Evolutionary conservation across 1,140 invertebrate genomes (phyloP), one percentile per base, ranked within the genome.

Genomic region (Eumaeus atala): DNA sequence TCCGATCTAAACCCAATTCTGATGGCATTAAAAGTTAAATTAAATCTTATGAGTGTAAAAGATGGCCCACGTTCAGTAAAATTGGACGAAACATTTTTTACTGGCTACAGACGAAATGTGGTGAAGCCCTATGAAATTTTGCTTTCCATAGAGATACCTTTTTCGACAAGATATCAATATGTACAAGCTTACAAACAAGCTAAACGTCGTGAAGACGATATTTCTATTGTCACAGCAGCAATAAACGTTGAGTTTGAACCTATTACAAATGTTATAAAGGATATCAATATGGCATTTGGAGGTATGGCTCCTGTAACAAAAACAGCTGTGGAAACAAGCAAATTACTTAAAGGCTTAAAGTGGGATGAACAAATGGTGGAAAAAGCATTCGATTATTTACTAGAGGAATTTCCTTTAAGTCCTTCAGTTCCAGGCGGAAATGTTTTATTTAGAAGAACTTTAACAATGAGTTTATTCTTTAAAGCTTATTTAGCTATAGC

Each of bases 1-100:
- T 98, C 96, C 9, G 97, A 99, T 88, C 89, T 98, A 67, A 97
- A 97, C 87, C 97, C 97, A 18, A 92, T 99, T 64, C 92, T 98
- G 58, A 92, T 97, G 89, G 95, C 96, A 7, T 90, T 93, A 40
- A 90, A 91, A 7, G 84, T 88, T 10, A 92, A 91, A 64, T 86
- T 88, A 3, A 89, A 90, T 61, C 89, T 89, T 71, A 87, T 88
- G 18, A 88, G 70, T 74, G 66, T 77, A 50, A 74, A 83, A 59
- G 90, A 88, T 50, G 84, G 79, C 3, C 64, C 70, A 47, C 89
- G 96, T 57, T 87, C 89, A n/a, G 90, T 98, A 1, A 76, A 80
- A 16, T 94, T 99, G 91, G 94, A 98, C 77, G 90, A 93, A 53
- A 91, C 90, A 0, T 99, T 99, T 77, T 99, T 97, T 74, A 93